phyloP scores from a whole-genome alignment of 2,888 invertebrate genomes.

The Trisateles emortualis region DNA sequence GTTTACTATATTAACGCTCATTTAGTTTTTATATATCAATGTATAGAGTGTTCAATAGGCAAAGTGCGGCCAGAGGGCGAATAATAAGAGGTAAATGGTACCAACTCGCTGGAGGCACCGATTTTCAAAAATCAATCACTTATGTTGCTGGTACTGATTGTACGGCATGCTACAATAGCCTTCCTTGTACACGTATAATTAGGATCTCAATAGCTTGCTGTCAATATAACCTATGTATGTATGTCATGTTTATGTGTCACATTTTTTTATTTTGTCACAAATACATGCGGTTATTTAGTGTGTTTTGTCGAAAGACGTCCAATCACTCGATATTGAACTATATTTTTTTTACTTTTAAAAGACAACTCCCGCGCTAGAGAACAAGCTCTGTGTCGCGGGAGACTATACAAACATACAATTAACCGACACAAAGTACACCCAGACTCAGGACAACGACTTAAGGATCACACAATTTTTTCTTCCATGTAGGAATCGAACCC shows the following conservation, averaged over 20 bases:
- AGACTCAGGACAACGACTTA: too few species aligned
- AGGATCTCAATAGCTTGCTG: constrained; percentile 18
- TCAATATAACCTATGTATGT: constrained; percentile 16
- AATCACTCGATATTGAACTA: too few species aligned
- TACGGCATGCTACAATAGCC: constrained; percentile 66
- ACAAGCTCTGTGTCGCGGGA: too few species aligned
- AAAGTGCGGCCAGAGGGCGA: constrained; percentile 46
- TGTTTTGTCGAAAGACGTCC: too few species aligned
- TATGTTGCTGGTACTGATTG: constrained; percentile 83
- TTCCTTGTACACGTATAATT: constrained; percentile 27
- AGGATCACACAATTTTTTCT: too few species aligned
- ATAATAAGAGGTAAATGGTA: constrained; percentile 72
- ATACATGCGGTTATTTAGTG: too few species aligned
- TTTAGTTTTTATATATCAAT: constrained; percentile 41
- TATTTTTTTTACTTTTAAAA: too few species aligned
- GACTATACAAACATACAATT: too few species aligned
- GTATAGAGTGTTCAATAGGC: constrained; percentile 47
- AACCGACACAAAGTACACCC: too few species aligned
- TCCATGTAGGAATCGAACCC: too few species aligned
- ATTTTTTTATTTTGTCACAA: too few species aligned
- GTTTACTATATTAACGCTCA: constrained; percentile 2
- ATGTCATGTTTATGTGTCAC: background rate
- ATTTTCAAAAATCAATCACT: constrained; percentile 83
- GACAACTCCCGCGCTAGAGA: too few species aligned
- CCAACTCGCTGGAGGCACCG: constrained; percentile 72